Percentiles rank a stretch among this genome's conserved stretches.
Conservation (phyloP, 2,797 vertebrate genomes). For the Anguilla anguilla region DNA sequence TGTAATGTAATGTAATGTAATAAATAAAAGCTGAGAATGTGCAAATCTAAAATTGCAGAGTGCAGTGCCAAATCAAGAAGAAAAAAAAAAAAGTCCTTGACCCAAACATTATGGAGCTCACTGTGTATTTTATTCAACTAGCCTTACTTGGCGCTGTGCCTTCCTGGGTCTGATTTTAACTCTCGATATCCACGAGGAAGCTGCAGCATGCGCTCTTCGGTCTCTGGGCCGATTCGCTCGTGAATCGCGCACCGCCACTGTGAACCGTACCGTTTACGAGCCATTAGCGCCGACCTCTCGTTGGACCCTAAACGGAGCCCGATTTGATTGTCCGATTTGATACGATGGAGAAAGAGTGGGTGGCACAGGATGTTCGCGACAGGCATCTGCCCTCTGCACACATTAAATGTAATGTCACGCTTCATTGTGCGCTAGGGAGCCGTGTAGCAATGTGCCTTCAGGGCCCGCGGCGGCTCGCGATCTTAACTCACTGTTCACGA, state of each 20-base stretch:
- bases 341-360: slow-evolving; percentile 2
- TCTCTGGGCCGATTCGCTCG: background rate
- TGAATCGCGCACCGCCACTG: background rate
- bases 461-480: background rate
- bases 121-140: background rate
- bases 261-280: background rate
- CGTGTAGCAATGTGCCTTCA: background rate
- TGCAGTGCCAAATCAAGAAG: no score
- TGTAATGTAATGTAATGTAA: no score
- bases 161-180: background rate
- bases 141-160: background rate
- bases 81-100: no score
- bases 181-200: background rate
- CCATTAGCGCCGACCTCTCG: background rate
- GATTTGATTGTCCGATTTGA: slow-evolving; percentile 7
- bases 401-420: slow-evolving; percentile 16
- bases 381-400: background rate
- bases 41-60: no score
- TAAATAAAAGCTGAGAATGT: no score
- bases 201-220: background rate
- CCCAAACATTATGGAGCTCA: no score
- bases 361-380: background rate
- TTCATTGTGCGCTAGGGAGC: background rate
- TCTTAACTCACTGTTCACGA: background rate
- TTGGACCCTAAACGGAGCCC: background rate